Evolutionary conservation across 2,888 invertebrate genomes (phyloP).

Genomic region (Leptopilina syphax): DNA sequence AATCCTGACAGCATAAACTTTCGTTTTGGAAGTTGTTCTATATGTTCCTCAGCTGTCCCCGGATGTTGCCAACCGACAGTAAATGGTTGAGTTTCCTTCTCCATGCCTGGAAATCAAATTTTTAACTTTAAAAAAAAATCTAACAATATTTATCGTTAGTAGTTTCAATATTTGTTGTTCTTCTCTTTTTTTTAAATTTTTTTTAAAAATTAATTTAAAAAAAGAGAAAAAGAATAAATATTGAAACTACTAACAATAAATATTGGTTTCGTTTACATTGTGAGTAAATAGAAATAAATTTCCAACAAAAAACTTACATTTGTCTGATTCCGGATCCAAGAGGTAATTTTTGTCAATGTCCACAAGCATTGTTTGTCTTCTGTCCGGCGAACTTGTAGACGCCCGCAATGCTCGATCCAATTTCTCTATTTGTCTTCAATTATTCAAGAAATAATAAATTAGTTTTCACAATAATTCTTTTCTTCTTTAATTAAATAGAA

Average conservation of each 20-base stretch:
- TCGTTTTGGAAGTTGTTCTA: slow-evolving; percentile 49
- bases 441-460: not conserved
- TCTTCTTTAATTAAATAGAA: not conserved
- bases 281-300: not conserved
- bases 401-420: slow-evolving; percentile 69
- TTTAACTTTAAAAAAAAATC: not conserved
- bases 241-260: no score
- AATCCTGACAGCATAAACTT: slow-evolving; percentile 74
- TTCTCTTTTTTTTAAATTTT: no score
- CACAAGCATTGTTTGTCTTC: slow-evolving; percentile 65
- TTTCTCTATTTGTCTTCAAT: slow-evolving; percentile 68
- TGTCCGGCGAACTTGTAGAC: slow-evolving; percentile 66
- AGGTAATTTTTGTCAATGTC: slow-evolving; percentile 63
- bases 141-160: no score
- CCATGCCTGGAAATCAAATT: slow-evolving; percentile 57
- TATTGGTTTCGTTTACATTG: no score
- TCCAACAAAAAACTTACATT: slow-evolving; percentile 52
- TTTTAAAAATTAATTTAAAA: no score
- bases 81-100: slow-evolving; percentile 80
- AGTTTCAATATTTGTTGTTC: no score
- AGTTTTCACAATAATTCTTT: no score
- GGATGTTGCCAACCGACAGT: slow-evolving; percentile 86
- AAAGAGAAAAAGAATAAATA: no score
- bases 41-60: slow-evolving; percentile 43
- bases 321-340: slow-evolving; percentile 59